Evolutionary conservation across 2,113 vertebrate genomes (phyloP).

Genomic region (Arvicanthis niloticus): DNA sequence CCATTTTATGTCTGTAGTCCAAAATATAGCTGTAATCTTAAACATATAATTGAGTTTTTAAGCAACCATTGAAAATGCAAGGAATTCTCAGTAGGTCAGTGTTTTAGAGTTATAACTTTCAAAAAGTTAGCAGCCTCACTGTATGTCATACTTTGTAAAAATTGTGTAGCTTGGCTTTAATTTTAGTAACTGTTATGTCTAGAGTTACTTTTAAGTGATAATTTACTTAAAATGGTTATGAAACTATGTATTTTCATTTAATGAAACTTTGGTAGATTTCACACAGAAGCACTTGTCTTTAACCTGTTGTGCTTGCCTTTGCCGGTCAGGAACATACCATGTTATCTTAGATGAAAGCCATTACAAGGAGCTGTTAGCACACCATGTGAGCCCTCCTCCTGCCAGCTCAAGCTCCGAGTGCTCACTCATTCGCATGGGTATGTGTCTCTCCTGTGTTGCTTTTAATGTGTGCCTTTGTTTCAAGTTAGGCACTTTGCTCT

Average conservation of each 20-base stretch:
- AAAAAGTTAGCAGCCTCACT: not conserved
- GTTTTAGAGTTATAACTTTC: conserved; percentile 21
- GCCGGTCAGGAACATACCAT: conserved; percentile 91
- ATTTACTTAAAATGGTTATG: conserved; percentile 53
- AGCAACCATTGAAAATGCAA: conserved; percentile 3
- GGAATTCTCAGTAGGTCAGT: conserved; percentile 13
- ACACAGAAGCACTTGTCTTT: not conserved
- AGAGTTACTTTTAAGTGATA: conserved; percentile 34
- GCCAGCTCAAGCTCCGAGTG: conserved; percentile 95
- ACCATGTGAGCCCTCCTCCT: conserved; percentile 96
- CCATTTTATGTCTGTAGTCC: not conserved
- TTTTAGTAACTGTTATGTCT: conserved; percentile 46
- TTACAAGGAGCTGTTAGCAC: conserved; percentile 94
- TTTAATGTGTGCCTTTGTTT: not conserved
- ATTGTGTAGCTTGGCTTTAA: conserved; percentile 47
- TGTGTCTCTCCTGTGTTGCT: conserved; percentile 62
- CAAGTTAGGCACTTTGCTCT: not conserved
- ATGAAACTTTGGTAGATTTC: conserved; percentile 25
- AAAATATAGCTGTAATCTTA: conserved; percentile 40
- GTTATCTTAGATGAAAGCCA: conserved; percentile 98
- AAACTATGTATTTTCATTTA: conserved; percentile 37
- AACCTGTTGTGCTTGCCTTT: conserved; percentile 29
- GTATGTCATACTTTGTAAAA: conserved; percentile 38
- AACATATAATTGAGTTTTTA: conserved; percentile 17
- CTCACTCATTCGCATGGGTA: conserved; percentile 99